Conservation (phyloP, 2,888 invertebrate genomes). For the Podotricha telesiphe region DNA sequence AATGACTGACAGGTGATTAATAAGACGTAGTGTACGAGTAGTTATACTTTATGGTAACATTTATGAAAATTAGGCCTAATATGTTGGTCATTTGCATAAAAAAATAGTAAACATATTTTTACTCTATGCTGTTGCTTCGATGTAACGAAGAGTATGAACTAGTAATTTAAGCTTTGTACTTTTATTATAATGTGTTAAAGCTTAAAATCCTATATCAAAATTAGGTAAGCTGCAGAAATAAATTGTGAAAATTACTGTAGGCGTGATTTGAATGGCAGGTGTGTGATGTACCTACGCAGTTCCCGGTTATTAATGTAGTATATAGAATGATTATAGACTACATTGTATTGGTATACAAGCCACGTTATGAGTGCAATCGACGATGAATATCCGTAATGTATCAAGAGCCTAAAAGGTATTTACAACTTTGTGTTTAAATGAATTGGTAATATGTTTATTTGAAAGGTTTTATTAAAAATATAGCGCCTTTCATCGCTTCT, state of each 20-base stretch:
- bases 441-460: neutral
- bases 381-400: constrained; percentile 7
- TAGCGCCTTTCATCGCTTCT: no score
- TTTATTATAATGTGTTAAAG: constrained; percentile 35
- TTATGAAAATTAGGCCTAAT: neutral
- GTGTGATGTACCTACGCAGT: constrained; percentile 52
- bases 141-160: constrained; percentile 37
- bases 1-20: neutral
- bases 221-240: constrained; percentile 39
- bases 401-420: neutral
- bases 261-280: constrained; percentile 76
- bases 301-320: constrained; percentile 55
- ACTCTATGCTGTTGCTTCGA: constrained; percentile 40
- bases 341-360: constrained; percentile 30
- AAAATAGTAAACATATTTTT: constrained; percentile 15
- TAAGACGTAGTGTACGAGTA: neutral
- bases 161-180: constrained; percentile 34
- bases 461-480: no score
- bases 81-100: constrained; percentile 3
- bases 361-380: constrained; percentile 8
- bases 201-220: constrained; percentile 31
- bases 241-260: constrained; percentile 54
- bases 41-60: neutral
- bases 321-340: constrained; percentile 43
- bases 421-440: constrained; percentile 3